Percentiles rank a stretch among this genome's conserved stretches.
Evolutionary conservation across 2,888 invertebrate genomes (phyloP).

Genomic region (Lypha dubia): DNA sequence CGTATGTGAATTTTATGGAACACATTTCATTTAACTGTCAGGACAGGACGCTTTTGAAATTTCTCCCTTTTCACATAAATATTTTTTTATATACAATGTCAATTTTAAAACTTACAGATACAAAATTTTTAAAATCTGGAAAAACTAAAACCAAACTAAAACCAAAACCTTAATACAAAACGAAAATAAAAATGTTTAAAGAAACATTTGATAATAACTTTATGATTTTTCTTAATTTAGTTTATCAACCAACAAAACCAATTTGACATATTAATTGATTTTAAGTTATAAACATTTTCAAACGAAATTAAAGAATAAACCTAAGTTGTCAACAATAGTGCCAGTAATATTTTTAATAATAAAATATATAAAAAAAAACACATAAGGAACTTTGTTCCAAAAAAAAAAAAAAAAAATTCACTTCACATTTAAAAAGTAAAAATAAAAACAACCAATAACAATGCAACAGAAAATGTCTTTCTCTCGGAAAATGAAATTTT

Average conservation of each 20-base stretch:
- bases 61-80: not conserved
- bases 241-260: constrained; percentile 73
- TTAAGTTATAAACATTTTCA: constrained; percentile 67
- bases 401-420: constrained; percentile 35
- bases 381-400: constrained; percentile 32
- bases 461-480: constrained; percentile 67
- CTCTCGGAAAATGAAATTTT: not conserved
- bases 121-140: constrained; percentile 36
- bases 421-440: constrained; percentile 42
- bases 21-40: too few relatives aligned
- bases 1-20: too few relatives aligned
- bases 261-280: constrained; percentile 67
- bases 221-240: constrained; percentile 65
- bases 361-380: constrained; percentile 55
- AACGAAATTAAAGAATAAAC: constrained; percentile 73
- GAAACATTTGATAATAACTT: constrained; percentile 53
- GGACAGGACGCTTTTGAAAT: too few relatives aligned
- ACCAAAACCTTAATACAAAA: constrained; percentile 51
- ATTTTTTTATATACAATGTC: constrained; percentile 21
- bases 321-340: constrained; percentile 83
- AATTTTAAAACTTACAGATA: constrained; percentile 9
- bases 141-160: constrained; percentile 51
- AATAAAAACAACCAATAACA: constrained; percentile 26
- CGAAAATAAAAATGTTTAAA: constrained; percentile 43
- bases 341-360: constrained; percentile 82